Base-by-base conservation (phyloP, 1,140 invertebrate genomes). In the Leptinotarsa undecemlineata region DNA sequence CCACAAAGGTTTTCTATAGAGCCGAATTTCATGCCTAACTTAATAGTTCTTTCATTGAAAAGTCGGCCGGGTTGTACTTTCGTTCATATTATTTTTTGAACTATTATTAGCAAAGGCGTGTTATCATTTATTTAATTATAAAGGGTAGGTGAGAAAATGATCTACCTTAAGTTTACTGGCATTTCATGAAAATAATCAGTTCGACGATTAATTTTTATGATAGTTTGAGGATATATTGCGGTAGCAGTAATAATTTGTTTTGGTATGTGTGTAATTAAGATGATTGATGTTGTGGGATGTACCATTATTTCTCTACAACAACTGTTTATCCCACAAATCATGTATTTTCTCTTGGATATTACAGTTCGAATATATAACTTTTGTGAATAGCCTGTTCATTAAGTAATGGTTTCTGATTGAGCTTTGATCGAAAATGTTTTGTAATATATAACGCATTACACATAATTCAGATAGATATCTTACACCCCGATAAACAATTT, bases 51-150 rank as follows among this genome's bases (percentile, higher is more conserved):
- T 51, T 70, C 33, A 42, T 51, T 14, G 17, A 60, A 61, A 61
- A 61, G 51, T 21, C 23, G 47, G 57, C 3, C 47, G 17, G 26
- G n/a, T 33, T 71, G 2, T 71, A 23, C 15, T 19, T n/a, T n/a
- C 71, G 62, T 47, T 21, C 33, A 33, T 47, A 19, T 48, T 21
- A 17, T 26, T 73, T 23, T 80, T 77, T 74, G 75, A 76, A 76
- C 77, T 69, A 76, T 80, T 75, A 80, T 80, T 80, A 80, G 79
- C 79, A 75, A 80, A 77, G 75, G 79, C 73, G 74, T 78, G 79
- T 77, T 78, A 78, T 78, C 75, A 80, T 80, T 80, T 78, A 78
- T 74, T 70, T 80, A 80, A 80, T 80, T 80, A 80, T 77, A 80
- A 78, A 75, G 73, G 75, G 73, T 74, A 78, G 77, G 76, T 77